phyloP scores from a whole-genome alignment of 92 coral and sea anemone genomes.

The Parazoanthus darwini region DNA sequence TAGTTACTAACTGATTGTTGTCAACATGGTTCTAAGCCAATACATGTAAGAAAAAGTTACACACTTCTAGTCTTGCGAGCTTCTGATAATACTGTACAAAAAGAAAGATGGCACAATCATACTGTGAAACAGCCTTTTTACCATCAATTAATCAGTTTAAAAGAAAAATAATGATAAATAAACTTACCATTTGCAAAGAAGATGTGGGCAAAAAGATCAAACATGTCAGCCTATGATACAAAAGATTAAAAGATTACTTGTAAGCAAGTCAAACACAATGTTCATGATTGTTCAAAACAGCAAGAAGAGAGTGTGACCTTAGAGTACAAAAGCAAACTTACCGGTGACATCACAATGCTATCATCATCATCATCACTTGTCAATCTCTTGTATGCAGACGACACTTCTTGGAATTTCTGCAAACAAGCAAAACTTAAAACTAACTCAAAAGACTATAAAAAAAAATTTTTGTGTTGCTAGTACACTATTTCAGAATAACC shows the following conservation, averaged over 20 bases:
- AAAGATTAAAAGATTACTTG: conserved; percentile 1
- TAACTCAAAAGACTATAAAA: neutral
- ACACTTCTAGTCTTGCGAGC: too few relatives aligned
- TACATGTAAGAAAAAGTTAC: too few relatives aligned
- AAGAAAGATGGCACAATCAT: neutral
- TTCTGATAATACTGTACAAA: too few relatives aligned
- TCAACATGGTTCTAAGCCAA: too few relatives aligned
- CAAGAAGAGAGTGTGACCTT: neutral
- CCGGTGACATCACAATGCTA: conserved; percentile 76
- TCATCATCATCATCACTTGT: conserved; percentile 87
- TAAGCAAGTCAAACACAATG: too few relatives aligned
- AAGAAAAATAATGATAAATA: too few relatives aligned
- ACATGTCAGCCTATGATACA: conserved; percentile 90
- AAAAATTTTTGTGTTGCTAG: too few relatives aligned
- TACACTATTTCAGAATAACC: too few relatives aligned
- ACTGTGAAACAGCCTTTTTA: neutral
- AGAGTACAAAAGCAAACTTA: conserved; percentile 34
- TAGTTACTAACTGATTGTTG: too few relatives aligned
- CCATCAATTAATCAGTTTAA: neutral
- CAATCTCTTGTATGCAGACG: conserved; percentile 95
- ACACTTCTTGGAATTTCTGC: conserved; percentile 96
- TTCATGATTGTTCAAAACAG: neutral
- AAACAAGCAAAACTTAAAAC: neutral
- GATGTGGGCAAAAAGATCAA: conserved; percentile 95
- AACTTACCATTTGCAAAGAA: conserved; percentile 89